Evolutionary conservation across 2,888 invertebrate genomes (phyloP).

Genomic region (Onchidella celtica): DNA sequence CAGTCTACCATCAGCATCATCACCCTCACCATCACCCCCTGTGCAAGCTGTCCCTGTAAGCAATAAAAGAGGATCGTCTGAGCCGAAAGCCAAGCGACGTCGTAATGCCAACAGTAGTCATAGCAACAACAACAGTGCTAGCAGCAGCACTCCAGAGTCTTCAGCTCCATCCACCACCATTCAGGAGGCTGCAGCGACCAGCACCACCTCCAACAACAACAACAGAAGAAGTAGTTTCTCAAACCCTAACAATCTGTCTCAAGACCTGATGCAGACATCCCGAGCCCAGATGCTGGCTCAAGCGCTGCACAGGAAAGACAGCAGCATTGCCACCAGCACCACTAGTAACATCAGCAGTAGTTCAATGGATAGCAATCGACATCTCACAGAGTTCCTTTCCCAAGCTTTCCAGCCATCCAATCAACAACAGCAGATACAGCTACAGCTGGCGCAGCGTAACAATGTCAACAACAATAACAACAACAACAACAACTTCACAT

Average conservation of each 20-base stretch:
- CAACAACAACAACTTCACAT: conserved; percentile 46
- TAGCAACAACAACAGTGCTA: background rate
- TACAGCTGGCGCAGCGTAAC: conserved; percentile 22
- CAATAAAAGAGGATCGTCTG: conserved; percentile 37
- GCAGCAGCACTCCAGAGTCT: background rate
- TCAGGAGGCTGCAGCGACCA: background rate
- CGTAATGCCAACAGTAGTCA: conserved; percentile 26
- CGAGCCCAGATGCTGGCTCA: conserved; percentile 24
- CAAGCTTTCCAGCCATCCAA: conserved; percentile 1
- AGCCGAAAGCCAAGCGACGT: conserved; percentile 39
- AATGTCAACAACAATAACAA: conserved; percentile 32
- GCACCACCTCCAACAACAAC: conserved; percentile 21
- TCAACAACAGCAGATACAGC: conserved; percentile 47
- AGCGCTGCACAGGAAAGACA: conserved; percentile 49
- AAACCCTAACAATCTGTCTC: background rate
- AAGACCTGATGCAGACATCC: background rate
- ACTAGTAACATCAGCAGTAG: background rate
- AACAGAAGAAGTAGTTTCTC: background rate
- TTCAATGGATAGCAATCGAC: background rate
- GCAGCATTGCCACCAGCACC: conserved; percentile 60
- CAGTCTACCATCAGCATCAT: conserved; percentile 9
- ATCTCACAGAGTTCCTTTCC: background rate
- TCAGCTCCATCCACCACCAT: background rate
- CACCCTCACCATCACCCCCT: background rate
- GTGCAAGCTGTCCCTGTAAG: background rate